Evolutionary conservation across 2,797 vertebrate species (phyloP), one percentile per base, ranked within the genome.

Genomic region (Catostomus latipinnis): DNA sequence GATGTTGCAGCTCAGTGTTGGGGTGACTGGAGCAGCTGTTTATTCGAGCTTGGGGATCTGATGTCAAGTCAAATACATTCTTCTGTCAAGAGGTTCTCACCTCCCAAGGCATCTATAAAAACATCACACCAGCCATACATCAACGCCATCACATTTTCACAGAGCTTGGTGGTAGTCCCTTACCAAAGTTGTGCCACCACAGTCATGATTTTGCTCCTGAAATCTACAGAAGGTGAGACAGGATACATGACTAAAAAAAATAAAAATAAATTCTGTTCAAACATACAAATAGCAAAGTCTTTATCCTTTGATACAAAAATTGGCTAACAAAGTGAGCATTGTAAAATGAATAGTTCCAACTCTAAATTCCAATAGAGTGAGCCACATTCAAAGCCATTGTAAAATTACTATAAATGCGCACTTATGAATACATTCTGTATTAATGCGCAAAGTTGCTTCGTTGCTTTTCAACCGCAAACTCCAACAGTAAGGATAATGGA

Each of bases 11-110:
- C 84, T 88, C 86, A 88, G 81, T 81, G 84, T 91, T 85, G 86
- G 84, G 87, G 86, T 89, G 88, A 90, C 88, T 88, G 85, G 86
- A 92, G 84, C 92, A 91, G 91, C 90, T 94, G 93, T 90, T 92
- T 90, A 81, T 66, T 78, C 74, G 80, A 88, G 89, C 89, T 87
- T 46, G 50, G 84, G 88, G 91, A 91, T 84, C 72, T 72, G 90
- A 87, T 88, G 90, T 92, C 90, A 85, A 91, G 87, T 86, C 87
- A 81, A 90, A 92, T 88, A 88, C 87, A 88, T 91, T 91, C 88
- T 91, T 90, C 90, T 90, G 89, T 90, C 91, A 92, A 84, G 71
- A 84, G 85, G 88, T 91, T 91, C 89, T 92, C 90, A 90, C 82
- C 85, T 86, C 84, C 82, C 74, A 74, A 91, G 90, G 91, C 87